Evolutionary conservation across 2,113 vertebrate species (phyloP).

Genomic region (Neotoma lepida): DNA sequence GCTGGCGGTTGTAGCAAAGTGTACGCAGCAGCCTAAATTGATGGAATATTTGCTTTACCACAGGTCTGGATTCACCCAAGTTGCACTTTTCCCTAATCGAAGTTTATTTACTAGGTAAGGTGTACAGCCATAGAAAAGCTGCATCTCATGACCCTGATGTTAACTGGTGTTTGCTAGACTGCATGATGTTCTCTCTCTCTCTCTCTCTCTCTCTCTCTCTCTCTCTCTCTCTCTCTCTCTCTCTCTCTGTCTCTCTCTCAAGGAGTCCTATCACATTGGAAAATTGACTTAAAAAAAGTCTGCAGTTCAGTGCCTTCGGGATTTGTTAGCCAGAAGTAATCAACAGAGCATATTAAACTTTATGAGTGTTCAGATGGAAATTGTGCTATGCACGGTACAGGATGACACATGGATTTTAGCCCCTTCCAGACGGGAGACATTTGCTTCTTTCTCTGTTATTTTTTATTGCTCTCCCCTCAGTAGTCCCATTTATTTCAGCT

Average conservation of each 20-base stretch:
- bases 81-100: not conserved
- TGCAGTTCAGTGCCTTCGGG: slow-evolving; percentile 26
- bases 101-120: not conserved
- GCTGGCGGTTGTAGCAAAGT: not conserved
- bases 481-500: not conserved
- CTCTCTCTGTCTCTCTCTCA: slow-evolving; percentile 57
- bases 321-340: slow-evolving; percentile 70
- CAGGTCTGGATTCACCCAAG: not conserved
- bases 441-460: not conserved
- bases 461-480: not conserved
- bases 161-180: not conserved
- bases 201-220: not conserved
- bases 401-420: not conserved
- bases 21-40: not conserved
- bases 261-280: not conserved
- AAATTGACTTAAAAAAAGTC: slow-evolving; percentile 63
- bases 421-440: not conserved
- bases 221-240: no score
- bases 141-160: not conserved
- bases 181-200: not conserved
- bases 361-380: slow-evolving; percentile 61
- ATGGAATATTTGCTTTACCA: slow-evolving; percentile 40
- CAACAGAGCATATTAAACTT: slow-evolving; percentile 61
- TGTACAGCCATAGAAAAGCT: not conserved
- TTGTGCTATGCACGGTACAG: rapidly evolving